phyloP scores from a whole-genome alignment of 2,888 invertebrate species.

The Dryobotodes eremita region DNA sequence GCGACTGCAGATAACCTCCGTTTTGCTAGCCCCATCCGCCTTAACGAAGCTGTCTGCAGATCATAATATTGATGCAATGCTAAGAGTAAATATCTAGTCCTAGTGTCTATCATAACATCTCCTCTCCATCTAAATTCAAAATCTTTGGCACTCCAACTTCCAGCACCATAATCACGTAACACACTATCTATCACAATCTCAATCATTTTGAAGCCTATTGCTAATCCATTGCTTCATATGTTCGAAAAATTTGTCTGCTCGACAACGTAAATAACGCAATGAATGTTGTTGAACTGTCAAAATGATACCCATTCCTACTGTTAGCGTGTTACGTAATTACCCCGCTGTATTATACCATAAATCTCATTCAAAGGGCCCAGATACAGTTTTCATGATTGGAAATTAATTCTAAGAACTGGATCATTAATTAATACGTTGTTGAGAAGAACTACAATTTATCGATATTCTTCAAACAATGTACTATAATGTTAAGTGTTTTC shows the following conservation, averaged over 20 bases:
- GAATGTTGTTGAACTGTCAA: too few species aligned
- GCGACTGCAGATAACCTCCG: neutral
- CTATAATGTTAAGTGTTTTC: slow-evolving; percentile 16
- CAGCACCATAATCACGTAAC: too few species aligned
- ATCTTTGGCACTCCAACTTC: neutral
- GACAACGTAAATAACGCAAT: too few species aligned
- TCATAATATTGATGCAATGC: neutral
- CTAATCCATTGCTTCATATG: too few species aligned
- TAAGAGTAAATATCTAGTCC: neutral
- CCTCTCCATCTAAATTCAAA: neutral
- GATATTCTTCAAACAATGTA: neutral
- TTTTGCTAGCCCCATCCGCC: neutral
- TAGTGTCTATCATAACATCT: neutral
- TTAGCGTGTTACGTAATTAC: too few species aligned
- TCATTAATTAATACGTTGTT: neutral
- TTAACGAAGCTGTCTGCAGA: neutral
- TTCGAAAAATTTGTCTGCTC: too few species aligned
- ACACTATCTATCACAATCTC: too few species aligned
- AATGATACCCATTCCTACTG: too few species aligned
- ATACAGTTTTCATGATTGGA: neutral
- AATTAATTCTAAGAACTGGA: neutral
- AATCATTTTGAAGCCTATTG: too few species aligned
- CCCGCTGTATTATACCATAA: neutral
- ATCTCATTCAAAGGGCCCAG: neutral
- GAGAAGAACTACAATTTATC: slow-evolving; percentile 6